Evolutionary conservation across 2,888 invertebrate species (phyloP).

Genomic region (Apocheima hispidaria): DNA sequence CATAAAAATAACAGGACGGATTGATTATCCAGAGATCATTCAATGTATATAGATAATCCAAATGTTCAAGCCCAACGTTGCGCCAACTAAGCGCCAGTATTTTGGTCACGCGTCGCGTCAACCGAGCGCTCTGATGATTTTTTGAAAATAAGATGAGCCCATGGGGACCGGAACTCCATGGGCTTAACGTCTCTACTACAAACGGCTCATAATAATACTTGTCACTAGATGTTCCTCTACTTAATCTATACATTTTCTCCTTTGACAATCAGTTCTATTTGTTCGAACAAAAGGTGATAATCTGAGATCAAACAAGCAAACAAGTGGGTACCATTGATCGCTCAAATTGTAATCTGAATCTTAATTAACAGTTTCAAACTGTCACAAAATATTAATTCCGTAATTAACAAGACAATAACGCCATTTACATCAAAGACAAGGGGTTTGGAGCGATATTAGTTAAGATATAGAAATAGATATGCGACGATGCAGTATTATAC

Average conservation of each 20-base stretch:
- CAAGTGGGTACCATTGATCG: slow-evolving; percentile 13
- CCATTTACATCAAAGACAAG: slow-evolving; percentile 28
- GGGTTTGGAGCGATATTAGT: neutral
- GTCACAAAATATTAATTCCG: slow-evolving; percentile 31
- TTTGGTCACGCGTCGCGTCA: no score
- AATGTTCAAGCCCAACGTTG: no score
- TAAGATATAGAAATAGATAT: neutral
- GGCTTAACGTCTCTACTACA: no score
- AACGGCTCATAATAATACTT: neutral
- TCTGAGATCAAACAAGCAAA: slow-evolving; percentile 12
- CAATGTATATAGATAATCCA: no score
- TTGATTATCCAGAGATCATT: no score
- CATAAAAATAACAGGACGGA: no score
- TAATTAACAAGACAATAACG: slow-evolving; percentile 29
- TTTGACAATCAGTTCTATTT: slow-evolving; percentile 1
- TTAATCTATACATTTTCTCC: neutral
- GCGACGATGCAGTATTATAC: neutral
- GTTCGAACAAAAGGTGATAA: neutral
- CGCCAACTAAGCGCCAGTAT: no score
- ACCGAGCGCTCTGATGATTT: no score
- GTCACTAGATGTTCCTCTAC: neutral
- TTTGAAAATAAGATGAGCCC: no score
- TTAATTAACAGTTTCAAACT: slow-evolving; percentile 25
- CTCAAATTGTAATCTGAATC: slow-evolving; percentile 24
- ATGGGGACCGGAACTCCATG: no score